phyloP scores from a whole-genome alignment of 2,888 invertebrate species.

The Troglohyphantes excavatus region DNA sequence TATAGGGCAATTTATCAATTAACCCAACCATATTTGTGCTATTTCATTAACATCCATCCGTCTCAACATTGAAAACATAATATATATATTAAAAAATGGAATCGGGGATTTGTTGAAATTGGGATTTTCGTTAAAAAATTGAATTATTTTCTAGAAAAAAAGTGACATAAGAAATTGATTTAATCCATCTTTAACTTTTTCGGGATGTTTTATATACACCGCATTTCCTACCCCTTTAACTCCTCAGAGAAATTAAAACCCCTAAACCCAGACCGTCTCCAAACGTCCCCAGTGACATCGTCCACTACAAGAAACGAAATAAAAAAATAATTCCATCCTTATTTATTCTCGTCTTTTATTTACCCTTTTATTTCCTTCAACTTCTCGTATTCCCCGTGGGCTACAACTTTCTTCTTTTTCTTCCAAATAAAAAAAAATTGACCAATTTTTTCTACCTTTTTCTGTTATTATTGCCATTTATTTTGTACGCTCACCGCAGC shows the following conservation, averaged over 20 bases:
- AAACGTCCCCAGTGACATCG: neutral
- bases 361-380: conserved; percentile 8
- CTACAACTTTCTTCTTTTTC: neutral
- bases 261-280: neutral
- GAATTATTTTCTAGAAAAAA: no score
- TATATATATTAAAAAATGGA: no score
- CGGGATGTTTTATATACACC: no score
- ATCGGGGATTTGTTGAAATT: no score
- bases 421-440: neutral
- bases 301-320: neutral
- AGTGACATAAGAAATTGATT: no score
- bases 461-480: neutral
- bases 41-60: no score
- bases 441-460: neutral
- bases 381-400: neutral
- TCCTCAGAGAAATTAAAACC: conserved; percentile 2
- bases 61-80: no score
- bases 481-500: conserved; percentile 8
- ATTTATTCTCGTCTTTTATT: conserved; percentile 24
- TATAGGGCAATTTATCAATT: no score
- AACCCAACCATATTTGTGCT: no score
- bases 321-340: neutral
- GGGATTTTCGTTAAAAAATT: no score
- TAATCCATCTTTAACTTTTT: no score
- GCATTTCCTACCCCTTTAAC: neutral